Conservation (phyloP, 2,113 vertebrate genomes). For the Prunella fulvescens region DNA sequence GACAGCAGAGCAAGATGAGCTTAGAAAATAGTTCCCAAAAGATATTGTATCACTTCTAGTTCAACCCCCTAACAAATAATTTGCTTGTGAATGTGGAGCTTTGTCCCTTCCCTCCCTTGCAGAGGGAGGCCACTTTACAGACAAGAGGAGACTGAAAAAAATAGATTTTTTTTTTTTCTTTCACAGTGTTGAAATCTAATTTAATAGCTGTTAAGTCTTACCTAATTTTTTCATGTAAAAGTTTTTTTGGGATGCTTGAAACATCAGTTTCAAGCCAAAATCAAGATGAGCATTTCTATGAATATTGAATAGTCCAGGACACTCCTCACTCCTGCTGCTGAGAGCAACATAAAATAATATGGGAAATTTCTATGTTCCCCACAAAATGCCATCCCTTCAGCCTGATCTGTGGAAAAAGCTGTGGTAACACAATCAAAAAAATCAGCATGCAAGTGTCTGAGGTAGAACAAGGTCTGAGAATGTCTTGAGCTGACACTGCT, state of each 20-base stretch:
- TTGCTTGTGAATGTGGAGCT: background rate
- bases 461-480: background rate
- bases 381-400: background rate
- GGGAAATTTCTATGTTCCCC: accelerated
- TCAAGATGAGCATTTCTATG: background rate
- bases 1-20: background rate
- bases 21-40: background rate
- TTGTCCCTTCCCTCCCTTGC: background rate
- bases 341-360: background rate
- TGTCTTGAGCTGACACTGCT: background rate
- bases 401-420: background rate
- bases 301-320: background rate
- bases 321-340: accelerated
- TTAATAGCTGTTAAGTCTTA: background rate
- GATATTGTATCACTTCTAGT: background rate
- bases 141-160: background rate
- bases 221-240: background rate
- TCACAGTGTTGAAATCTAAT: background rate
- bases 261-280: background rate
- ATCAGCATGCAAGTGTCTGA: background rate
- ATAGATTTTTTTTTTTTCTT: background rate
- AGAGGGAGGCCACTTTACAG: background rate
- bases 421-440: background rate
- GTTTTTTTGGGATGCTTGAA: background rate
- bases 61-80: background rate